phyloP scores from a whole-genome alignment of 2,888 invertebrate genomes.

The Synergus japonicus region DNA sequence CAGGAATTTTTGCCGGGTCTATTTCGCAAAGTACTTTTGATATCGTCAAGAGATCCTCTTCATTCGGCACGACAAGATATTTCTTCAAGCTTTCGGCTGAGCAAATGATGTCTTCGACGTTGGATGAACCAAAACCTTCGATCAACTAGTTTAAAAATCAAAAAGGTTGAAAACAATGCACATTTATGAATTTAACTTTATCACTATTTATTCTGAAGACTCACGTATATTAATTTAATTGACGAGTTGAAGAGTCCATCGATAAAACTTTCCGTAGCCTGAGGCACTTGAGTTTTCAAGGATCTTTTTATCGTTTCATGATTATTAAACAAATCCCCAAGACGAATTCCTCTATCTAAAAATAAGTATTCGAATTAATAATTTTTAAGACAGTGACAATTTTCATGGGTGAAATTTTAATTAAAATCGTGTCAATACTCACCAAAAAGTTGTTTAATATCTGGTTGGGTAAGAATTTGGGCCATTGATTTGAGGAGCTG shows the following conservation, averaged over 20 bases:
- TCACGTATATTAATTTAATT: slow-evolving; percentile 79
- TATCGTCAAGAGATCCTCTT: slow-evolving; percentile 67
- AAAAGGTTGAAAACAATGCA: slow-evolving; percentile 60
- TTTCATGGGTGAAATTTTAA: not conserved
- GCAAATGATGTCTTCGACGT: slow-evolving; percentile 68
- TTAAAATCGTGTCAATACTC: slow-evolving; percentile 60
- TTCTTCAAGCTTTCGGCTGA: slow-evolving; percentile 67
- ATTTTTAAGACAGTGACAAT: not conserved
- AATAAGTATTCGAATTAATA: slow-evolving; percentile 4
- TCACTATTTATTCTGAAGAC: slow-evolving; percentile 57
- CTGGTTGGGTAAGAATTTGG: slow-evolving; percentile 79
- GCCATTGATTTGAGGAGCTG: slow-evolving; percentile 79
- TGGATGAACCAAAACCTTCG: slow-evolving; percentile 69
- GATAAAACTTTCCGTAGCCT: slow-evolving; percentile 73
- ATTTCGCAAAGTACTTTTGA: slow-evolving; percentile 77
- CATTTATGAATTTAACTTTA: slow-evolving; percentile 47
- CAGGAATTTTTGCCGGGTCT: slow-evolving; percentile 75
- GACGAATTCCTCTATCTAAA: slow-evolving; percentile 79
- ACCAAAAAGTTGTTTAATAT: slow-evolving; percentile 79
- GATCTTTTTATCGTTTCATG: slow-evolving; percentile 77
- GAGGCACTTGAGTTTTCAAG: slow-evolving; percentile 73
- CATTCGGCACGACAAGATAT: slow-evolving; percentile 65
- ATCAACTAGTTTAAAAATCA: slow-evolving; percentile 60
- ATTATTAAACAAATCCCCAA: slow-evolving; percentile 79
- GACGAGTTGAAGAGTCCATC: slow-evolving; percentile 78